Evolutionary conservation across 1,140 invertebrate genomes (phyloP).

Genomic region (Oscheius sp.): DNA sequence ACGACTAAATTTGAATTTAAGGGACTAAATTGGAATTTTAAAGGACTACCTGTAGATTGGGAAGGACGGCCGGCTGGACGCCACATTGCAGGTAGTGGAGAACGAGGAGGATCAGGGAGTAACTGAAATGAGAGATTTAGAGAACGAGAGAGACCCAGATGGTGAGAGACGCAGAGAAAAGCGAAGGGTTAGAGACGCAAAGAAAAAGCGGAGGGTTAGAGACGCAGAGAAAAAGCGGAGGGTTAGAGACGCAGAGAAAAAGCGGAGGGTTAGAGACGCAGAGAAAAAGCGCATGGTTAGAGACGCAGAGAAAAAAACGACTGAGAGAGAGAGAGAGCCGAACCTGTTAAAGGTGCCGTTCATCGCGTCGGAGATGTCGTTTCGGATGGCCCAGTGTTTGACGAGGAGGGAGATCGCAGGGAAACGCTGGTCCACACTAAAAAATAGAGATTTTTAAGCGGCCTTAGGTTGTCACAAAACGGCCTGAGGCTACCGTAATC

Average conservation of each 20-base stretch:
- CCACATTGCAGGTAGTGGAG: constrained; percentile 90
- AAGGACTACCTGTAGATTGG: constrained; percentile 52
- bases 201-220: no score
- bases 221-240: no score
- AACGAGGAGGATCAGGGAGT: constrained; percentile 89
- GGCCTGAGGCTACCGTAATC: no score
- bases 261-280: no score
- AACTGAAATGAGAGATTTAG: constrained; percentile 71
- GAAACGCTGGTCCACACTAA: constrained; percentile 85
- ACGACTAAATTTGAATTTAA: no score
- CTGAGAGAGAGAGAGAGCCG: not conserved
- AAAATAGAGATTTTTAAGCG: constrained; percentile 40
- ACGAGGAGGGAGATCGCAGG: constrained; percentile 82
- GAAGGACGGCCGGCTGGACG: constrained; percentile 61
- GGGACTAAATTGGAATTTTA: constrained; percentile 22
- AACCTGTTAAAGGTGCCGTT: constrained; percentile 75
- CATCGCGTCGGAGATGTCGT: constrained; percentile 90
- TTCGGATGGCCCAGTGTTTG: constrained; percentile 88
- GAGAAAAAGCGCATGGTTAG: no score
- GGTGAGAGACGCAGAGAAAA: no score
- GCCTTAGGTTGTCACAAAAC: not conserved
- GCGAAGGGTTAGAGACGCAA: no score
- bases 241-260: no score
- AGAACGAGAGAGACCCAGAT: no score
- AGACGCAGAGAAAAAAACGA: no score